These are phyloP conservation scores for Melanophora roralis DNA, from an alignment of 2,888 invertebrate genomes.

Conservation along the genomic window DNA sequence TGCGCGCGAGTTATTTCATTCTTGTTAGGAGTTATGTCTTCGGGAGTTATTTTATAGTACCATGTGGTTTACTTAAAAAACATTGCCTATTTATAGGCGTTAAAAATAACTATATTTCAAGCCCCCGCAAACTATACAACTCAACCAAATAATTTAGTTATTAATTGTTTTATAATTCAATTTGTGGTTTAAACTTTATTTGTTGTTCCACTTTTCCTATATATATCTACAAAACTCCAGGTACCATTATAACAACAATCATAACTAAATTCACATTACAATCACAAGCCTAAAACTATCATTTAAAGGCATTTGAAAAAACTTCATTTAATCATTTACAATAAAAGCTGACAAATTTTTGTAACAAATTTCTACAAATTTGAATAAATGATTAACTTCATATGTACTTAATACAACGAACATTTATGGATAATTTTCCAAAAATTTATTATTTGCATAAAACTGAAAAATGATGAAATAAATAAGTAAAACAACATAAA, in stretches of 20 bases:
- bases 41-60: no score
- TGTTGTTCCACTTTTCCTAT: not conserved
- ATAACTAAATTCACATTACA: not conserved
- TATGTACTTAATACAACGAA: constrained; percentile 11
- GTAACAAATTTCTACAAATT: constrained; percentile 53
- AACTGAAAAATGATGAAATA: constrained; percentile 21
- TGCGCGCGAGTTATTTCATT: no score
- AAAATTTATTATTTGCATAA: constrained; percentile 34
- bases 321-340: constrained; percentile 6
- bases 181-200: not conserved
- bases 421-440: not conserved
- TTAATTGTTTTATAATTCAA: no score
- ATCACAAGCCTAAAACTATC: not conserved
- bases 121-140: no score
- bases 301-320: not conserved
- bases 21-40: no score
- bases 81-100: no score
- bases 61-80: no score
- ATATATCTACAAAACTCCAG: not conserved
- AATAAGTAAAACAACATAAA: not conserved
- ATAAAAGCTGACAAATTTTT: constrained; percentile 43
- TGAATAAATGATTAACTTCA: constrained; percentile 38
- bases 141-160: no score
- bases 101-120: no score
- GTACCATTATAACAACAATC: not conserved